Conservation (phyloP, 2,888 invertebrate species). For the Scelioninae gen. 2 region DNA sequence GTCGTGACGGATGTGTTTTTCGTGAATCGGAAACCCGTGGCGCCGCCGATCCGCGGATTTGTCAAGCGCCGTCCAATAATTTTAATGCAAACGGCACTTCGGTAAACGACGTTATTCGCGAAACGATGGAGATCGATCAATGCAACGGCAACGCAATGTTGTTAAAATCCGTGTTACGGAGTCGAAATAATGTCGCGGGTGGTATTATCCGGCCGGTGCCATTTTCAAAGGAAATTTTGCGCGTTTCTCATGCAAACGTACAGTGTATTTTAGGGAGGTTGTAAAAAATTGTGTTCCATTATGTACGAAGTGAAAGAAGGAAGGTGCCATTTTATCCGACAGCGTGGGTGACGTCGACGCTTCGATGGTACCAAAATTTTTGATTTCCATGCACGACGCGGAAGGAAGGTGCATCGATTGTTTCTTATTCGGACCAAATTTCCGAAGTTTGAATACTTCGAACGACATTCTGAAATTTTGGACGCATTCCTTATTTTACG, state of each 20-base stretch:
- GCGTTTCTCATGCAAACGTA: no score
- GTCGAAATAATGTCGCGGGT: conserved; percentile 28
- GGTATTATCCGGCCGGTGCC: background rate
- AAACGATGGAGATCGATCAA: conserved; percentile 43
- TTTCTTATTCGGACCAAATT: no score
- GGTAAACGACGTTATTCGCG: conserved; percentile 13
- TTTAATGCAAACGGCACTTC: conserved; percentile 45
- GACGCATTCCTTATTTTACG: no score
- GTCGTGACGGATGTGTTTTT: conserved; percentile 42
- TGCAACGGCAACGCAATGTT: conserved; percentile 30
- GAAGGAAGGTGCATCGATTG: no score
- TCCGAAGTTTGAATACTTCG: conserved; percentile 38
- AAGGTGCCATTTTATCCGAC: no score
- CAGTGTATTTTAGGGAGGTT: no score
- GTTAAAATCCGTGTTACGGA: conserved; percentile 25
- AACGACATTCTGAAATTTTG: conserved; percentile 39
- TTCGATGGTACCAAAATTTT: no score
- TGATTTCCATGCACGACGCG: no score
- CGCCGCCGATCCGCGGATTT: conserved; percentile 27
- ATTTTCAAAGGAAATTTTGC: no score
- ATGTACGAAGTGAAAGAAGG: no score
- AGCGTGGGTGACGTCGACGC: no score
- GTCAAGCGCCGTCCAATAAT: conserved; percentile 39
- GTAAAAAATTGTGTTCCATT: no score
- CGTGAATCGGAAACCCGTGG: conserved; percentile 35